Base-by-base conservation (phyloP, 2,888 invertebrate genomes). In the Drymonia ruficornis region DNA sequence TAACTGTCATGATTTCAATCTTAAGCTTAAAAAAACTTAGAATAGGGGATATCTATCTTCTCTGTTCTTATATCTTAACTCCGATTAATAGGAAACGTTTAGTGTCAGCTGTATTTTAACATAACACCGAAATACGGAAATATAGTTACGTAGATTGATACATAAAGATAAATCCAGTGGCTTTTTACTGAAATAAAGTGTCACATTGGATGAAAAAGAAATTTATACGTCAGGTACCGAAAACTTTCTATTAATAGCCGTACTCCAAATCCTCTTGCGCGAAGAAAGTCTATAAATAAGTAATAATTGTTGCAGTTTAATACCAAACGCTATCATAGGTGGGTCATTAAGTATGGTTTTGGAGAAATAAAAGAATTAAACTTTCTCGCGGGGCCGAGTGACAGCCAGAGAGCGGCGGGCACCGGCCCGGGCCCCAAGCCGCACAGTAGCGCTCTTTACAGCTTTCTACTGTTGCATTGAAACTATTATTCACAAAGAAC, bases 271-370 rank as follows among this genome's bases (percentile, higher is more conserved):
- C 16, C 16, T 16, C 1, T 40, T n/a, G n/a, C 7, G n/a, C 9
- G 13, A 36, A 40, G 40, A 40, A 40, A 40, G 7, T 16, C 15
- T 16, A 40, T 9, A 40, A 40, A 15, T 38, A 13, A 38, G n/a
- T 4, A 40, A 9, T 16, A 18, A 34, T 34, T 46, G 50, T 46
- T 18, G 15, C 23, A 15, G 15, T 23, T 45, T 15, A 46, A 34
- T 38, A 38, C 42, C 23, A 47, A 28, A 23, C 44, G 42, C 16
- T 50, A 42, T 49, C 38, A 61, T 61, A 55, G 61, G 60, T 57
- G 60, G 61, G 65, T 70, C 69, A 74, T 76, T 73, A 74, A 72
- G 73, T 70, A 72, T 72, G 69, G 67, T 68, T 70, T 74, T 76
- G 69, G 68, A 63, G 70, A 72, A 72, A 71, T 71, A 67, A 71